Base-by-base conservation (phyloP, 1,140 invertebrate genomes). In the Drosophila punjabiensis region DNA sequence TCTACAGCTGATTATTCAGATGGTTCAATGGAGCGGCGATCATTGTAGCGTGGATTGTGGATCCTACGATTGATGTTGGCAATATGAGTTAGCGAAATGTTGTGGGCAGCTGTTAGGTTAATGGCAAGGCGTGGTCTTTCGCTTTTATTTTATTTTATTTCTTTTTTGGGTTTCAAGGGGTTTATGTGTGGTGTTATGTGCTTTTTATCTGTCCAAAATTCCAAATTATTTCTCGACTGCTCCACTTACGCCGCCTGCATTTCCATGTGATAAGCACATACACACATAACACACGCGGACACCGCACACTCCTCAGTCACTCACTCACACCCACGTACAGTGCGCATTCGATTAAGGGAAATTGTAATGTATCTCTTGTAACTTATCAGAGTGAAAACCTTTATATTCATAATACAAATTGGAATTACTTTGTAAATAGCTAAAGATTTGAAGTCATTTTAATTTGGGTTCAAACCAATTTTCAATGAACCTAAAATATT, bases 241-340 rank as follows among this genome's bases (percentile, higher is more conserved):
- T 79, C 76, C 76, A 79, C 65, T 79, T 79, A 76, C 59, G 59
- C 33, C 35, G 59, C 33, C 41, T 63, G 79, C 83, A 87, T 87
- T 83, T 80, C 84, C 83, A 79, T 76, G 61, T 69, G 78, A 82
- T 78, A 85, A 80, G 74, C 81, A 82, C 56, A 63, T 68, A 50
- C 50, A 33, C 58, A 53, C 50, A 53, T 33, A 53, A 53, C 50
- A 79, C 68, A 56, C 66, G 60, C 70, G 59, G 47, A 67, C 64
- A 70, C 20, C 47, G 39, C 64, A 67, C 67, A 43, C 69, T 37
- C 11, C 35, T 30, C 43, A 37, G 20, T 28, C 37, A 37, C n/a
- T 28, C 37, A 35, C 64, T 73, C 24, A 68, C 43, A 74, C 52
- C 28, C 52, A 62, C 58, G 39, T 62, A 47, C 53, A 56, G 53